Conservation (phyloP, 2,797 vertebrate species). For the Oceanodroma leucorhoa region DNA sequence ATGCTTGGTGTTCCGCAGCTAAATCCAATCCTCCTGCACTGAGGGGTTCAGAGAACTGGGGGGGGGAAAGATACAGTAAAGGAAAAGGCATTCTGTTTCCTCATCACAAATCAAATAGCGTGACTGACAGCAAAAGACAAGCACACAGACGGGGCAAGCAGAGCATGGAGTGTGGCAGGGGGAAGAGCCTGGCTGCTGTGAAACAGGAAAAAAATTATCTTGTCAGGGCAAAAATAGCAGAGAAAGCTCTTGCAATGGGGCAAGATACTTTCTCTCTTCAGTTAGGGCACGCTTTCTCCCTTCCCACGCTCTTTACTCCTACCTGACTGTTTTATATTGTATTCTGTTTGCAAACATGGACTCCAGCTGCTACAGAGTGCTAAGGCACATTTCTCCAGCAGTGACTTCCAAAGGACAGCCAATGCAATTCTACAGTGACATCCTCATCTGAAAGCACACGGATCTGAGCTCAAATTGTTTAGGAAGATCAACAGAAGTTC, state of each 20-base stretch:
- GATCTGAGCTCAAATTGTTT: neutral
- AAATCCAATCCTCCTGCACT: neutral
- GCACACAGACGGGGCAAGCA: neutral
- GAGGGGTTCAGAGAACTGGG: neutral
- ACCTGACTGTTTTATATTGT: neutral
- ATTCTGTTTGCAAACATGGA: neutral
- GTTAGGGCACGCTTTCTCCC: neutral
- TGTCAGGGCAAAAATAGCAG: neutral
- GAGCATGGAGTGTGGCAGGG: neutral
- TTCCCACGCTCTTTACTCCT: neutral
- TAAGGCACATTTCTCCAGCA: neutral
- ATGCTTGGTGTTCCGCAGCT: neutral
- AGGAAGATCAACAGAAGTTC: neutral
- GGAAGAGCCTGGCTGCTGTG: neutral
- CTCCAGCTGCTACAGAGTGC: neutral
- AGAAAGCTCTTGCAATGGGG: neutral
- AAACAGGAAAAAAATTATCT: neutral
- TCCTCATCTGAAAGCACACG: neutral
- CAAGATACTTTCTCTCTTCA: neutral
- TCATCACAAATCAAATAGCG: slow-evolving; percentile 62
- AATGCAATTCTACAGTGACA: neutral
- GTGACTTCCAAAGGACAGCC: neutral
- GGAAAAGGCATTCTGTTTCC: neutral
- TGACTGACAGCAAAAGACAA: slow-evolving; percentile 59
- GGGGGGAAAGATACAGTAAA: neutral